Conservation (phyloP, 2,797 vertebrate species). For the Margarornis squamiger region DNA sequence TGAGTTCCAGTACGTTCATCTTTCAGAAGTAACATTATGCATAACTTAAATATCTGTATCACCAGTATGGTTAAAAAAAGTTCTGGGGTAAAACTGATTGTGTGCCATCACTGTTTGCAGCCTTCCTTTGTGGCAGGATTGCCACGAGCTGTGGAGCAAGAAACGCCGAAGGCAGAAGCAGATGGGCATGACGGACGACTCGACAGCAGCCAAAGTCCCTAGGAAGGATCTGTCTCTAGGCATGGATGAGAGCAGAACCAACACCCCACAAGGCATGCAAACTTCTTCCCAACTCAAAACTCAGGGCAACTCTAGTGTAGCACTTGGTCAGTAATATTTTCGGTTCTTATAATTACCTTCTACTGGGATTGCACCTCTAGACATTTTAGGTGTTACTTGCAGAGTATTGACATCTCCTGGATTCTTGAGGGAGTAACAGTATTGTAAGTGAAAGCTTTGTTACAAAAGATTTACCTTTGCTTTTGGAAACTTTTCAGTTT, state of each 20-base stretch:
- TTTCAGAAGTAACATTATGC: background rate
- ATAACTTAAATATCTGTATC: background rate
- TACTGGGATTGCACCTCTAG: slow-evolving; percentile 43
- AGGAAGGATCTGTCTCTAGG: slow-evolving; percentile 90
- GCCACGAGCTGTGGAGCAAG: slow-evolving; percentile 98
- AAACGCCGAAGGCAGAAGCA: slow-evolving; percentile 97
- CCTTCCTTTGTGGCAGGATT: slow-evolving; percentile 98
- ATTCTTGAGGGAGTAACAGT: slow-evolving; percentile 34
- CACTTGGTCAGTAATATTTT: slow-evolving; percentile 84
- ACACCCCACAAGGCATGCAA: slow-evolving; percentile 91
- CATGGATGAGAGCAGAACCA: slow-evolving; percentile 94
- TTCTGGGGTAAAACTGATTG: background rate
- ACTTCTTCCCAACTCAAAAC: slow-evolving; percentile 85
- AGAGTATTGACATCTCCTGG: background rate
- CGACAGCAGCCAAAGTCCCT: slow-evolving; percentile 87
- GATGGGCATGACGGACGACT: slow-evolving; percentile 89
- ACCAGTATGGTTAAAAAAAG: background rate
- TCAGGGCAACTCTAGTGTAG: slow-evolving; percentile 80
- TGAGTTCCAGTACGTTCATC: background rate
- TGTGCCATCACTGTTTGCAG: slow-evolving; percentile 68
- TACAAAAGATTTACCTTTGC: background rate
- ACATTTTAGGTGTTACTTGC: slow-evolving; percentile 18
- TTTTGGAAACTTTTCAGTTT: background rate
- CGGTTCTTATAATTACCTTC: slow-evolving; percentile 14
- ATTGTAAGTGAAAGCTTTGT: slow-evolving; percentile 44